Evolutionary conservation across 2,797 vertebrate species (phyloP).

Genomic region (Leptodactylus fallax): DNA sequence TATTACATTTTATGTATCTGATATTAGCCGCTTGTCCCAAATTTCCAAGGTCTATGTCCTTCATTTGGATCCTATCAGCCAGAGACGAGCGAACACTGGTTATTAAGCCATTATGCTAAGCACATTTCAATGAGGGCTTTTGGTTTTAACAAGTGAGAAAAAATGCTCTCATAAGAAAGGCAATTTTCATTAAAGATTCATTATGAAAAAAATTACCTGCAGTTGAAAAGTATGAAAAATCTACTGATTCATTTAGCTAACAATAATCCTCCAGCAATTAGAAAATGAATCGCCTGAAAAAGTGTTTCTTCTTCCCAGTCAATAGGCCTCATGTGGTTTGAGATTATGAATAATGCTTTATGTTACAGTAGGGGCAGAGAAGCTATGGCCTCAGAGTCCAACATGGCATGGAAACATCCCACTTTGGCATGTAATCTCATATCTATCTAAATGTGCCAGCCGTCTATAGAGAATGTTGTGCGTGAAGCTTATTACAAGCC

Average conservation of each 20-base stretch:
- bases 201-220: conserved; percentile 76
- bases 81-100: conserved; percentile 65
- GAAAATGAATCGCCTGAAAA: conserved; percentile 69
- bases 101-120: conserved; percentile 71
- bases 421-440: conserved; percentile 17
- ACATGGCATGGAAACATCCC: conserved; percentile 45
- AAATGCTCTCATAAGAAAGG: conserved; percentile 73
- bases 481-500: neutral
- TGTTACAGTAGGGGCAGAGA: conserved; percentile 39
- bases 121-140: conserved; percentile 75
- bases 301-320: conserved; percentile 63
- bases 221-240: conserved; percentile 69
- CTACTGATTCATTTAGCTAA: conserved; percentile 64
- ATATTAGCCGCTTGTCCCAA: conserved; percentile 62
- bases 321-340: conserved; percentile 64
- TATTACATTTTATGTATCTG: conserved; percentile 68
- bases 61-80: conserved; percentile 68
- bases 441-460: neutral
- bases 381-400: conserved; percentile 45
- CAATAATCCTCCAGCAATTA: conserved; percentile 66
- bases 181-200: conserved; percentile 76
- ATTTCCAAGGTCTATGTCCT: conserved; percentile 67
- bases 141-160: conserved; percentile 75
- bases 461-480: neutral
- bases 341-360: conserved; percentile 62